Evolutionary conservation across 1,140 invertebrate genomes (phyloP), one percentile per base, ranked within the genome.

Genomic region (Bradynema listronoti): DNA sequence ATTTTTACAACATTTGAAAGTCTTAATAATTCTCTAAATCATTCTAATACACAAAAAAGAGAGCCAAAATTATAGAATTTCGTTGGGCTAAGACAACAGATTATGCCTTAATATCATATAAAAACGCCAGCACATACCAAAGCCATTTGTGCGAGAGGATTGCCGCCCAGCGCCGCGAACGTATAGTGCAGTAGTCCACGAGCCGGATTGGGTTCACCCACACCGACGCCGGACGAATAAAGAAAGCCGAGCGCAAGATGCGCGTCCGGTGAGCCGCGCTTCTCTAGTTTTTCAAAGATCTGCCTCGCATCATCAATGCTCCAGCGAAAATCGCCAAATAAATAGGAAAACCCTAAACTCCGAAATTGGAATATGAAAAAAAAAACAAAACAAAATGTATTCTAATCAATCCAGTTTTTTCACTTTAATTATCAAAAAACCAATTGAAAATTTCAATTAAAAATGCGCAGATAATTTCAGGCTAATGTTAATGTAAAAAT

Each of bases 91-190:
- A 11, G 11, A 39, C 36, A 43, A 43, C 22, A 3, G 4, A 43
- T 3, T 19, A 39, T 39, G 19, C 36, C 11, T 11, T 19, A 39
- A 50, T 3, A 24, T 50, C 2, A n/a, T 19, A 45, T 16, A 58
- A 25, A n/a, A 7, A 54, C 11, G 5, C 25, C 6, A 53, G 6
- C 30, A 4, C 61, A 43, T 47, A 71, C 92, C 41, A 97, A 79
- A 22, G 89, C 88, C 91, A 97, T 96, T 81, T 93, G 90, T 7
- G 91, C 91, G 78, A 87, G 86, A 9, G 86, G 85, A 79, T 90
- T 89, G 54, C 88, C 90, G 1, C 88, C 90, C 2, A 94, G 78
- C 16, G 92, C 88, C 30, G 86, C 88, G 75, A 92, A 84, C 5
- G 88, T 91, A 74, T 92, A 91, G 81, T 96, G 89, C 0, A 96